Evolutionary conservation across 2,888 invertebrate genomes (phyloP), one percentile per base, ranked within the genome.

Genomic region (Ischnus inquisitorius): DNA sequence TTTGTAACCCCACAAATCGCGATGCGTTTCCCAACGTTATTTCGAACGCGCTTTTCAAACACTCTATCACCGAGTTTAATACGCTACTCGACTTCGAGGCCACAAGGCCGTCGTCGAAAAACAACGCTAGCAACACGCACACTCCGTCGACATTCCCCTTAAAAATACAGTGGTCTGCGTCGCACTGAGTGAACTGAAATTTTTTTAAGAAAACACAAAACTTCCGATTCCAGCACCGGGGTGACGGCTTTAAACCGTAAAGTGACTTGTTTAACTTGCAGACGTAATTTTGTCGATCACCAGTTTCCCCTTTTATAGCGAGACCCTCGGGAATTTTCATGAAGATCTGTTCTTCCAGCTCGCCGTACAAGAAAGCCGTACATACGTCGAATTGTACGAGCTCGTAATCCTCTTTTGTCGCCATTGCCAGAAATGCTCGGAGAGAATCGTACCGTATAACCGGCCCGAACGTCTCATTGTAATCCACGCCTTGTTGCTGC

Each of bases 191-290:
- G 34, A 83, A 72, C 10, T 46, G 41, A 62, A 76, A 85, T 19
- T 75, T 78, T 1, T 64, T 64, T 1, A 88, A 74, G 46, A 86
- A 87, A 28, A 72, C 68, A 14, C 80, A 76, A 25, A 84, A 82
- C 39, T 79, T 87, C 0, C 25, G 10, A 48, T 87, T 87, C 80
- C 87, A 87, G 76, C 85, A 87, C 46, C 82, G 77, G 25, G 84
- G 82, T 46, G 84, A 39, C 65, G 86, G 86, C 41, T 85, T 86
- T 16, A 87, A 46, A 1, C 84, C 84, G 25, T 87, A 85, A 1
- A 85, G 67, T n/a, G 85, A 83, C 46, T 86, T 86, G 14, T 86
- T 84, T 22, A 84, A 22, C 34, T 72, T 81, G 25, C 83, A 85
- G 39, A 86, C 84, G 25, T 22, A 51, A 1, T 48, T 19, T 25